Conservation (phyloP, 1,140 invertebrate genomes). For the Coelopa frigida region DNA sequence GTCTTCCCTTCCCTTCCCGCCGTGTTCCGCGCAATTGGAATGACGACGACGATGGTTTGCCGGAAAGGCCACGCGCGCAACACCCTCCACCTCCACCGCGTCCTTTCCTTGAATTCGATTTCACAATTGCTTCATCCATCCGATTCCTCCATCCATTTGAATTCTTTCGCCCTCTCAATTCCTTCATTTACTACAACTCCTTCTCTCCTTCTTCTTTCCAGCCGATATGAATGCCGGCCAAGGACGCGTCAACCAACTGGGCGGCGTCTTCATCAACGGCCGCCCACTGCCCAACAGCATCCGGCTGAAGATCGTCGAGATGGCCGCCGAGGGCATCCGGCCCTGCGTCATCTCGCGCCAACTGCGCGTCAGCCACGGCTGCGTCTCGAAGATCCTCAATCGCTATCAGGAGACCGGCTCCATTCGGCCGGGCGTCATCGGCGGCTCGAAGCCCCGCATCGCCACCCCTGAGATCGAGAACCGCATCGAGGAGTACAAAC, state of each 20-base stretch:
- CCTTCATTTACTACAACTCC: too few species aligned
- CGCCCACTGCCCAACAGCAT: conserved; percentile 72
- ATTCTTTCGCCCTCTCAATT: too few species aligned
- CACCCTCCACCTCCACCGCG: too few species aligned
- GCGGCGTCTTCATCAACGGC: conserved; percentile 78
- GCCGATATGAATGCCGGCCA: conserved; percentile 55
- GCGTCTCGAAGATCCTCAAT: conserved; percentile 76
- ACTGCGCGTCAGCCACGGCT: conserved; percentile 72
- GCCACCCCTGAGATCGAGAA: conserved; percentile 74
- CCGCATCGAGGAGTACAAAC: conserved; percentile 79
- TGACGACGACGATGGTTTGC: too few species aligned
- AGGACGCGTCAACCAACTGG: conserved; percentile 75
- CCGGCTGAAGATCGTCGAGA: conserved; percentile 71
- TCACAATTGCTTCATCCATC: too few species aligned
- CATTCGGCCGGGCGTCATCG: conserved; percentile 74
- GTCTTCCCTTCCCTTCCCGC: too few species aligned
- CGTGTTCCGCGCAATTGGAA: too few species aligned
- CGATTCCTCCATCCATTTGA: too few species aligned
- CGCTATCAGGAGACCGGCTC: conserved; percentile 77
- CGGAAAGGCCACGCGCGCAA: too few species aligned
- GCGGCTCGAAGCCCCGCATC: conserved; percentile 68
- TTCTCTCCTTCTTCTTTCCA: conserved; percentile 7
- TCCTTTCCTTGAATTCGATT: too few species aligned
- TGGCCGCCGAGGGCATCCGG: conserved; percentile 69
- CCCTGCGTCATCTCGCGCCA: conserved; percentile 77